phyloP scores from a whole-genome alignment of 2,797 vertebrate species.

The Notolepis coatsorum region DNA sequence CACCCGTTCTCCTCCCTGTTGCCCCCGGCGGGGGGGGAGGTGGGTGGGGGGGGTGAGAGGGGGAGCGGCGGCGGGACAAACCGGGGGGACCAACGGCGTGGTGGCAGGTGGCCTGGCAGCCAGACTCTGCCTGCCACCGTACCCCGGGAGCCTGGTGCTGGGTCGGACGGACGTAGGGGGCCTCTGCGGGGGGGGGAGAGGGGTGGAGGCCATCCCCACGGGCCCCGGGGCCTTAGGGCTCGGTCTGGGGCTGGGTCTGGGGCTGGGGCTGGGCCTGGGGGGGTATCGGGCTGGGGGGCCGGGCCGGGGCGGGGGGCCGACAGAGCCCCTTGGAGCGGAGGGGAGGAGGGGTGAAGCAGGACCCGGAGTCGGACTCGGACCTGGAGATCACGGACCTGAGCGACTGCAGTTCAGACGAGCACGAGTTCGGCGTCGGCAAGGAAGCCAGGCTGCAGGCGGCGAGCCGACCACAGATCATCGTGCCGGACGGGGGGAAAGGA shows the following conservation, averaged over 20 bases:
- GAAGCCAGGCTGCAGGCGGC: conserved; percentile 67
- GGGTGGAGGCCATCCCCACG: conserved; percentile 64
- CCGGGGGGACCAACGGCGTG: conserved; percentile 64
- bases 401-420: conserved; percentile 88
- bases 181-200: conserved; percentile 70
- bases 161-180: conserved; percentile 77
- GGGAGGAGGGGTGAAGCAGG: conserved; percentile 82
- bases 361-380: conserved; percentile 91
- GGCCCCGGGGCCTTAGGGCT: conserved; percentile 43
- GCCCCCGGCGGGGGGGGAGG: conserved; percentile 78
- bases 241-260: conserved; percentile 36
- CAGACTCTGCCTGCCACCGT: conserved; percentile 80
- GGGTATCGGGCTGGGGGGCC: conserved; percentile 59
- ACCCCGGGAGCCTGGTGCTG: conserved; percentile 71
- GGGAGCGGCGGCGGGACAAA: conserved; percentile 69
- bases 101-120: conserved; percentile 72
- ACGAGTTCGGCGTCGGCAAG: conserved; percentile 74
- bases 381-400: conserved; percentile 94
- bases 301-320: conserved; percentile 60
- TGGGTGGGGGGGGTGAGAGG: conserved; percentile 72
- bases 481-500: conserved; percentile 73
- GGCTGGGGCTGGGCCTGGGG: conserved; percentile 64
- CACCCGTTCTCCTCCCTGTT: conserved; percentile 84
- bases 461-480: conserved; percentile 67
- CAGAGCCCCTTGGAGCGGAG: conserved; percentile 80